Evolutionary conservation across 1,140 invertebrate genomes (phyloP).

Genomic region (Eupristina koningsbergeri): DNA sequence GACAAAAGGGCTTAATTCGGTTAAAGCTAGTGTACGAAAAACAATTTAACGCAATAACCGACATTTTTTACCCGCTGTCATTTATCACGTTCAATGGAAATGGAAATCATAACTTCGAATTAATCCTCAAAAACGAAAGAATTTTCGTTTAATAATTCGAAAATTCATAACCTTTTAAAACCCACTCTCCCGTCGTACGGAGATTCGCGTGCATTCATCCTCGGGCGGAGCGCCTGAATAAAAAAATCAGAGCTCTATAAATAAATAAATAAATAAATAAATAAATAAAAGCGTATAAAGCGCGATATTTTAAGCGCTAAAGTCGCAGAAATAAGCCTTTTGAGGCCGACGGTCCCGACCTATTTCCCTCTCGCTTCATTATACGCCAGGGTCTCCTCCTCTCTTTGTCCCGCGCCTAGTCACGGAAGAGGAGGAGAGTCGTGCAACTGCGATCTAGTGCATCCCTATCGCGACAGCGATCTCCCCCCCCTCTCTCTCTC

Average conservation of each 20-base stretch:
- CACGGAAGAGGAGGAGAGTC: conserved; percentile 46
- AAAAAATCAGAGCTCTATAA: conserved; percentile 29
- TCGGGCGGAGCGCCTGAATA: background rate
- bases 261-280: conserved; percentile 45
- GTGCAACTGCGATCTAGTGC: conserved; percentile 67
- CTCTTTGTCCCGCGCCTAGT: conserved; percentile 50
- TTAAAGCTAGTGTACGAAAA: background rate
- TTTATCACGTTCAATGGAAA: background rate
- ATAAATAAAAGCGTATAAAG: conserved; percentile 30
- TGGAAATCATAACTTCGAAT: conserved; percentile 16
- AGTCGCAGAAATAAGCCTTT: conserved; percentile 8
- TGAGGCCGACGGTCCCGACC: background rate
- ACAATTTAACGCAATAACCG: background rate
- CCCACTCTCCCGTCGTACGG: background rate
- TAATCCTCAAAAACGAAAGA: conserved; percentile 10
- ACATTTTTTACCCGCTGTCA: background rate
- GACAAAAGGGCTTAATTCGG: background rate
- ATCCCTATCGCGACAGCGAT: conserved; percentile 69
- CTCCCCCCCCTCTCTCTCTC: conserved; percentile 43
- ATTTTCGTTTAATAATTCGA: conserved; percentile 26
- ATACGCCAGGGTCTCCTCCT: background rate
- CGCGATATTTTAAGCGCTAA: conserved; percentile 9
- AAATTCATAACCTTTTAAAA: conserved; percentile 35
- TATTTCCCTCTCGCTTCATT: background rate
- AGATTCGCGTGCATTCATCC: background rate